Evolutionary conservation across 2,113 vertebrate genomes (phyloP).

Genomic region (Sander lucioperca): DNA sequence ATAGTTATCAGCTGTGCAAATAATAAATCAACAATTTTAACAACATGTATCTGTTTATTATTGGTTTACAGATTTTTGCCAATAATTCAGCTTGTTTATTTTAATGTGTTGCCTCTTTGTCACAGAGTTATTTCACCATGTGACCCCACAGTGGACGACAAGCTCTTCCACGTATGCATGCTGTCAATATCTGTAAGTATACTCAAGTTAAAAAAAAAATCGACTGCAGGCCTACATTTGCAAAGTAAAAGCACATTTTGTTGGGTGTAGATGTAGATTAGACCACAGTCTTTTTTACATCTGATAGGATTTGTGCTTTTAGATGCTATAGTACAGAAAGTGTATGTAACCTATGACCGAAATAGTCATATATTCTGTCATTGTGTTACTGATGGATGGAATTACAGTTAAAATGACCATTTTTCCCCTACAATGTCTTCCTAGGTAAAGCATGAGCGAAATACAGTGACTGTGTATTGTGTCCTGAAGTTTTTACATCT

Average conservation of each 20-base stretch:
- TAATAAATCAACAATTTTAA: not conserved
- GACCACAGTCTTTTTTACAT: not conserved
- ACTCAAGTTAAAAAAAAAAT: not conserved
- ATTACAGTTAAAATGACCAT: too few species aligned
- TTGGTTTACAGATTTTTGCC: not conserved
- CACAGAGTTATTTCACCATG: slow-evolving; percentile 78
- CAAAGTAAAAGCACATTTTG: not conserved
- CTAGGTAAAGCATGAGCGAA: not conserved
- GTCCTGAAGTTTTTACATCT: not conserved
- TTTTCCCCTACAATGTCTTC: not conserved
- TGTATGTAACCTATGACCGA: too few species aligned
- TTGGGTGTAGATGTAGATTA: not conserved
- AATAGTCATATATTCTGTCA: too few species aligned
- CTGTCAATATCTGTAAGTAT: slow-evolving; percentile 77
- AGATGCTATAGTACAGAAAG: too few species aligned
- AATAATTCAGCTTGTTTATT: not conserved
- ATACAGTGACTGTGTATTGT: not conserved
- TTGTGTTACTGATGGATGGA: too few species aligned
- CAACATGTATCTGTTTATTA: not conserved
- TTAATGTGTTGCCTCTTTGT: not conserved
- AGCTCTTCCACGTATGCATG: slow-evolving; percentile 74
- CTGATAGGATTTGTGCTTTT: too few species aligned
- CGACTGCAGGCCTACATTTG: not conserved
- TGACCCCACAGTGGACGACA: slow-evolving; percentile 73
- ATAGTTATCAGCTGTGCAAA: not conserved